A percentile compares a stretch with the other conserved stretches of the same genome.
These are phyloP conservation scores for Tethya wilhelma DNA, from an alignment of 37 sponge, comb jelly and placozoan genomes.

Conservation along the genomic window DNA sequence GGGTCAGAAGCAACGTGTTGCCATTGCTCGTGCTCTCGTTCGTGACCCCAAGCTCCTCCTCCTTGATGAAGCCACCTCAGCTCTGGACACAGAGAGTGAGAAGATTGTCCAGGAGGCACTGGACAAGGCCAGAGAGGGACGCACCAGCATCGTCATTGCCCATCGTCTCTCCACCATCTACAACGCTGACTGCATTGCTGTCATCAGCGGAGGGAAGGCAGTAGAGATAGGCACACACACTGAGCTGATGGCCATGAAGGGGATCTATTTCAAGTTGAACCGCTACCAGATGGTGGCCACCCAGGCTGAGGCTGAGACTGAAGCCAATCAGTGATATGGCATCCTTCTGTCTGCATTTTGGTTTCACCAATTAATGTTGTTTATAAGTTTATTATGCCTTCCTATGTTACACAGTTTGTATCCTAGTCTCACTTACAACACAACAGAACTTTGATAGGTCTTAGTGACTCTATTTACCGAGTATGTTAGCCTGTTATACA, in stretches of 20 bases:
- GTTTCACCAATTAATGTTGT: no score
- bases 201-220: slow-evolving; percentile 69
- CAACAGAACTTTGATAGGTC: no score
- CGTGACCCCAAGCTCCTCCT: slow-evolving; percentile 80
- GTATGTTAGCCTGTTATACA: no score
- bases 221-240: slow-evolving; percentile 76
- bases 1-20: slow-evolving; percentile 84
- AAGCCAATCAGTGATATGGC: no score
- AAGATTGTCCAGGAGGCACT: slow-evolving; percentile 90
- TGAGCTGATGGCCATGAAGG: slow-evolving; percentile 70
- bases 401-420: no score
- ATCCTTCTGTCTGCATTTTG: no score
- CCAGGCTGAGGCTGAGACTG: no score
- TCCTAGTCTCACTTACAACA: no score
- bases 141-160: slow-evolving; percentile 90
- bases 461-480: no score
- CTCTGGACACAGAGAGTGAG: slow-evolving; percentile 85
- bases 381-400: no score
- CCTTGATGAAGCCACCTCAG: slow-evolving; percentile 86
- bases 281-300: slow-evolving; percentile 56
- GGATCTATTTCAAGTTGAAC: slow-evolving; percentile 81
- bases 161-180: slow-evolving; percentile 91
- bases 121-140: slow-evolving; percentile 82
- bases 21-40: slow-evolving; percentile 84
- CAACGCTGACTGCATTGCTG: slow-evolving; percentile 80